Percentiles rank a stretch among this genome's conserved stretches.
Conservation (phyloP, 2,113 vertebrate species). For the Myodes glareolus region DNA sequence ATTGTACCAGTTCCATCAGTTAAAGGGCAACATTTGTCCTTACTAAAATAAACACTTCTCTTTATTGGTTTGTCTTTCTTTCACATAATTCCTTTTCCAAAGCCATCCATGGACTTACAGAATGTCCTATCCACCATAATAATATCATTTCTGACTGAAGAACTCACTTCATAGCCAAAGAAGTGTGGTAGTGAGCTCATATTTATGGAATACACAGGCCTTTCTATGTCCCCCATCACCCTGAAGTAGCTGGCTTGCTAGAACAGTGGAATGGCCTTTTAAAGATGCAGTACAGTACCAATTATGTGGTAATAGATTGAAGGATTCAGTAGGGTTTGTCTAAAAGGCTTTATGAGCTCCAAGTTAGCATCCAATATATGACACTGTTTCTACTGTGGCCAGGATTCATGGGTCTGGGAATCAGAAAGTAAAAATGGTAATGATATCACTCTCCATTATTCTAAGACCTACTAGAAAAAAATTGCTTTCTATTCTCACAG, state of each 20-base stretch:
- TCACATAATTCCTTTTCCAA: neutral
- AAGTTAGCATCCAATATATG: neutral
- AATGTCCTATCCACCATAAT: neutral
- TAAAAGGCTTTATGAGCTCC: neutral
- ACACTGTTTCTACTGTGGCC: neutral
- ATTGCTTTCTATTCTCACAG: neutral
- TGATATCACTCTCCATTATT: neutral
- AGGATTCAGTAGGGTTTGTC: neutral
- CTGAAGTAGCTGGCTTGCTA: neutral
- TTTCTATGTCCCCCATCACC: neutral
- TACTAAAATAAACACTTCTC: neutral
- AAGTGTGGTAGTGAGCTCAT: neutral
- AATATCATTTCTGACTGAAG: neutral
- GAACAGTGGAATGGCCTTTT: neutral
- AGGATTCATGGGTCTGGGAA: neutral
- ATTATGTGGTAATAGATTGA: neutral
- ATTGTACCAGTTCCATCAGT: too few species aligned
- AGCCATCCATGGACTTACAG: neutral
- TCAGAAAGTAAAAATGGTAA: neutral
- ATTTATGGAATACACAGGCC: neutral
- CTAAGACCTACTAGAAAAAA: neutral
- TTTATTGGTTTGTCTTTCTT: neutral
- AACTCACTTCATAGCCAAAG: neutral
- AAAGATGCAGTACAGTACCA: neutral
- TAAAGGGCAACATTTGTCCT: neutral